Percentiles rank a stretch among this genome's conserved stretches.
Evolutionary conservation across 2,888 invertebrate genomes (phyloP).

Genomic region (Morpho deidamia): DNA sequence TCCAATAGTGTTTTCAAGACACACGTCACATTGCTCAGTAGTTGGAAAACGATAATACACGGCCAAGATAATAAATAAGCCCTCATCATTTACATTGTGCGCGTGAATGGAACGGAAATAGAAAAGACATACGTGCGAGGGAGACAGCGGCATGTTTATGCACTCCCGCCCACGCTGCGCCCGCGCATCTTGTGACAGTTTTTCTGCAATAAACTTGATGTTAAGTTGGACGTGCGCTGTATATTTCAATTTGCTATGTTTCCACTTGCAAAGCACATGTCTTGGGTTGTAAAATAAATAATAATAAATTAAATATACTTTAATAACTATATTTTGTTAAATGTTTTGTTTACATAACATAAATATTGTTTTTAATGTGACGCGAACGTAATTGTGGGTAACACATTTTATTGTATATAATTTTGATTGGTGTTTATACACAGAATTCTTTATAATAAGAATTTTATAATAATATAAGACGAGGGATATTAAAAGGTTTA

Average conservation of each 20-base stretch:
- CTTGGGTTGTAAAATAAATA: conserved; percentile 16
- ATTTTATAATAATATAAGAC: no score
- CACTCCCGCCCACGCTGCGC: conserved; percentile 45
- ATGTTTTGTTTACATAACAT: no score
- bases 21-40: conserved; percentile 26
- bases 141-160: conserved; percentile 45
- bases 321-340: not conserved
- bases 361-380: no score
- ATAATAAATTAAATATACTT: conserved; percentile 1
- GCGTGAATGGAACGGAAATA: conserved; percentile 15
- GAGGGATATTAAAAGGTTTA: no score
- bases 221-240: conserved; percentile 19
- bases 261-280: conserved; percentile 8
- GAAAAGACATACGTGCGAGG: conserved; percentile 25
- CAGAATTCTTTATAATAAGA: no score
- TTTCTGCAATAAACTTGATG: conserved; percentile 49
- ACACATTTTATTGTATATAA: no score
- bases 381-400: no score
- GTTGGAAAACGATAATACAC: conserved; percentile 36
- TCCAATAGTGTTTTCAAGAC: conserved; percentile 19
- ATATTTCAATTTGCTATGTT: conserved; percentile 23
- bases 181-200: conserved; percentile 49
- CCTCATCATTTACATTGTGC: conserved; percentile 57
- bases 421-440: no score
- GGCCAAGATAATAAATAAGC: conserved; percentile 48